A percentile compares a stretch with the other conserved stretches of the same genome.
Conservation (phyloP, 1,140 invertebrate species). For the Drosophila biarmipes region DNA sequence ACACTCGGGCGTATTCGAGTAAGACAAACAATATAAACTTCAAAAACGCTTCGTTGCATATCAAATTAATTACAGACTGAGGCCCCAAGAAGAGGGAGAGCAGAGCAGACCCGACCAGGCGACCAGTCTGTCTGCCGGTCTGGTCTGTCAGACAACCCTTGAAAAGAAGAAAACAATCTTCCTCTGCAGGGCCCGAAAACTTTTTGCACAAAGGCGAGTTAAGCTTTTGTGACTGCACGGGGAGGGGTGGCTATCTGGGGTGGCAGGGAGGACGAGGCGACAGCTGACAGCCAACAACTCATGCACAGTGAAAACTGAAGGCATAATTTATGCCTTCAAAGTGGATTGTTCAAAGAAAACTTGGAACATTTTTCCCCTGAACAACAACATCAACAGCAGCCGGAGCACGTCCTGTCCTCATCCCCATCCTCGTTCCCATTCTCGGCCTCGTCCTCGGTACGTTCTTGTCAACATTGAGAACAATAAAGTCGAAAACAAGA, state of each 20-base stretch:
- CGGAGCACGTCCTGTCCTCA: conserved; percentile 48
- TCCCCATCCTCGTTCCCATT: not conserved
- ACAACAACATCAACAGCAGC: conserved; percentile 52
- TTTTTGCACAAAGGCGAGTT: conserved; percentile 74
- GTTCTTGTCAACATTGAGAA: conserved; percentile 65
- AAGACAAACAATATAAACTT: conserved; percentile 82
- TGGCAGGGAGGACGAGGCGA: conserved; percentile 43
- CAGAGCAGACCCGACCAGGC: conserved; percentile 29
- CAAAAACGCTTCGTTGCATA: conserved; percentile 82
- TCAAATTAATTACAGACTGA: conserved; percentile 78
- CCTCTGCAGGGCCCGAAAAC: conserved; percentile 67
- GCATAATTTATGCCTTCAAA: conserved; percentile 83
- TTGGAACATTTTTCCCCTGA: conserved; percentile 68
- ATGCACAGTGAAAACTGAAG: conserved; percentile 79
- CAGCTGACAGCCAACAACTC: conserved; percentile 72
- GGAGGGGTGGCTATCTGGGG: conserved; percentile 18
- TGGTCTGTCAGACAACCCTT: conserved; percentile 72
- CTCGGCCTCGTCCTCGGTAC: conserved; percentile 26
- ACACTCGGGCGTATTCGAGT: conserved; percentile 45
- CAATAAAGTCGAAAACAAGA: conserved; percentile 64
- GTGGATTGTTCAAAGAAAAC: conserved; percentile 77
- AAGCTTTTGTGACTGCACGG: conserved; percentile 61
- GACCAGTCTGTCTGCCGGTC: conserved; percentile 32
- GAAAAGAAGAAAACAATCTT: too few species aligned
- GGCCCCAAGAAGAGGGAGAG: conserved; percentile 55